These are phyloP conservation scores for Scaptomyza caliginosa DNA, from an alignment of 2,888 invertebrate genomes.

Conservation along the genomic window DNA sequence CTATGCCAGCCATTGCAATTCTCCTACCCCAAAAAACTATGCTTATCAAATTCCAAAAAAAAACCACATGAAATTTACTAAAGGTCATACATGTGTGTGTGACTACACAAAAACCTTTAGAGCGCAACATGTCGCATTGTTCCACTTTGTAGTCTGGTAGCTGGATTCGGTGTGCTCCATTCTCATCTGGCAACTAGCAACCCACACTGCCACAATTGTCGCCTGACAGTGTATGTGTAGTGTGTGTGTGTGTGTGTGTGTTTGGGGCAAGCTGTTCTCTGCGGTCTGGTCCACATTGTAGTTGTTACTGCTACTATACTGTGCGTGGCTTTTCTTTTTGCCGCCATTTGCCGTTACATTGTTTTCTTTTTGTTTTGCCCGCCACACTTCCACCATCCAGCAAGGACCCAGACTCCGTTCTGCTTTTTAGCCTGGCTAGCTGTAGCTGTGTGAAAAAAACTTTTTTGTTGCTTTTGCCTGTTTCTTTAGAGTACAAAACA, in stretches of 20 bases:
- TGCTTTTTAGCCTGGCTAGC: conserved; percentile 9
- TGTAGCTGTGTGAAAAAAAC: conserved; percentile 54
- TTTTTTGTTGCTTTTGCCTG: conserved; percentile 16
- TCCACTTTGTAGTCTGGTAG: conserved; percentile 59
- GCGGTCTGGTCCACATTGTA: conserved; percentile 19
- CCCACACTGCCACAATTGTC: conserved; percentile 25
- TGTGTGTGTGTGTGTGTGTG: neutral
- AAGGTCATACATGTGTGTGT: conserved; percentile 55
- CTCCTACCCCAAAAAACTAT: conserved; percentile 3
- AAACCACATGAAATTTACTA: conserved; percentile 39
- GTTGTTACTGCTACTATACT: conserved; percentile 21
- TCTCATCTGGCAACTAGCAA: conserved; percentile 26
- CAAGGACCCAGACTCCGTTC: neutral
- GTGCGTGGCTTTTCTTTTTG: conserved; percentile 61
- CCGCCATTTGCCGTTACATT: conserved; percentile 75
- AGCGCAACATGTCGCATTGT: conserved; percentile 79
- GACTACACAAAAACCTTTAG: conserved; percentile 49
- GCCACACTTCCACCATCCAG: conserved; percentile 2
- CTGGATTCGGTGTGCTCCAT: conserved; percentile 18
- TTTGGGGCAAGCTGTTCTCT: conserved; percentile 9
- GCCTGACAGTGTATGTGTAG: conserved; percentile 30
- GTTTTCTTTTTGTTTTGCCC: conserved; percentile 71
- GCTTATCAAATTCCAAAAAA: conserved; percentile 45
- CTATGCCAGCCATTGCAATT: neutral
- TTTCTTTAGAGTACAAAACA: conserved; percentile 32